Percentiles rank a stretch among this genome's conserved stretches.
phyloP scores from a whole-genome alignment of 2,888 invertebrate species.

The Patella pellucida region DNA sequence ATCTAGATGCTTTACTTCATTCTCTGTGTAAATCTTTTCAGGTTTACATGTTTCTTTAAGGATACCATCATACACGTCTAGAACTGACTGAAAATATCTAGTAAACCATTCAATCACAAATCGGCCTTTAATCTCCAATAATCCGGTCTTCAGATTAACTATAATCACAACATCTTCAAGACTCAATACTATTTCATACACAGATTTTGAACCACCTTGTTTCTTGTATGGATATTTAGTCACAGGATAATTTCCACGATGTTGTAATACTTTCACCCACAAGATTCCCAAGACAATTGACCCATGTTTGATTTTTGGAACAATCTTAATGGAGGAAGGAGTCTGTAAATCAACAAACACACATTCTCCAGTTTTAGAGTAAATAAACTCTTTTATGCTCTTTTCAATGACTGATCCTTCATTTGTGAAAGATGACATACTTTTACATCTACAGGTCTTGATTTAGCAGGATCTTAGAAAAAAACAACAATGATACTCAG shows the following conservation, averaged over 20 bases:
- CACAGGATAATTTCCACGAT: slow-evolving; percentile 62
- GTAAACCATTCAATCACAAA: slow-evolving; percentile 63
- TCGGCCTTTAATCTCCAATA: slow-evolving; percentile 51
- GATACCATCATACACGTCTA: slow-evolving; percentile 50
- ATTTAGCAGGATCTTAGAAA: too few relatives aligned
- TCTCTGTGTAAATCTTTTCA: slow-evolving; percentile 41
- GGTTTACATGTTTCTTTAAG: slow-evolving; percentile 30
- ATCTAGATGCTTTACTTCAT: slow-evolving; percentile 30
- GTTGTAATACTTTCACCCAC: slow-evolving; percentile 63
- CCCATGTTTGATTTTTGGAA: slow-evolving; percentile 45
- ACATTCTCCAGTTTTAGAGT: slow-evolving; percentile 53
- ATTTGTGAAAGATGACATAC: too few relatives aligned
- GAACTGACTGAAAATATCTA: slow-evolving; percentile 45
- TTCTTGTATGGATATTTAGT: slow-evolving; percentile 54
- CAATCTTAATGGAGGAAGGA: slow-evolving; percentile 47
- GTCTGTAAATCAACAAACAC: slow-evolving; percentile 52
- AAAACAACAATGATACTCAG: too few relatives aligned
- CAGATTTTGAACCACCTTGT: slow-evolving; percentile 40
- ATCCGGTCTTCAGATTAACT: slow-evolving; percentile 56
- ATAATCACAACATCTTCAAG: slow-evolving; percentile 57
- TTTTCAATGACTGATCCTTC: slow-evolving; percentile 51
- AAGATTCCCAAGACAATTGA: slow-evolving; percentile 58
- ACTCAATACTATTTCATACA: slow-evolving; percentile 51
- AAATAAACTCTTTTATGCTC: slow-evolving; percentile 56
- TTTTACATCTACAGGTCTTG: too few relatives aligned